Conservation (phyloP, 2,113 vertebrate genomes). For the Myotis lucifugus region DNA sequence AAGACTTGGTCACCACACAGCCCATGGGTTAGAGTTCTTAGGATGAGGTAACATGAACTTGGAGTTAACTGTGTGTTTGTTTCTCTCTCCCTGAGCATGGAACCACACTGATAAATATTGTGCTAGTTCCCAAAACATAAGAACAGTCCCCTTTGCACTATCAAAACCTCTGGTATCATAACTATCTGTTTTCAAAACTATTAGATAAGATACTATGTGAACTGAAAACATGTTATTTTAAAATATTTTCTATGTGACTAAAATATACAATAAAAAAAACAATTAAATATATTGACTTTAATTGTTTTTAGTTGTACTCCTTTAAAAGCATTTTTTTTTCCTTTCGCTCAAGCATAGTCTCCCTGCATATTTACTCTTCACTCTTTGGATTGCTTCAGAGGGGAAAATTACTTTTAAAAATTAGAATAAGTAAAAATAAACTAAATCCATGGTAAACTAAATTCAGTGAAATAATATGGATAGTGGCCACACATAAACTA, state of each 20-base stretch:
- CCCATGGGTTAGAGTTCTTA: rapidly evolving
- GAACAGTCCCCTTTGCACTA: rapidly evolving
- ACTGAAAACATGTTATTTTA: background rate
- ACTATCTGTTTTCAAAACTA: background rate
- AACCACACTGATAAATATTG: background rate
- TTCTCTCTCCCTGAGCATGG: too few species aligned
- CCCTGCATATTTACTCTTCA: conserved; percentile 39
- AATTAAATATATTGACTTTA: background rate
- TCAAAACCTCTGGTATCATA: background rate
- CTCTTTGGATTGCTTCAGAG: conserved; percentile 13
- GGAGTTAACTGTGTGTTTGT: background rate
- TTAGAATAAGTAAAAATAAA: background rate
- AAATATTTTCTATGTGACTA: background rate
- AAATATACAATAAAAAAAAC: background rate
- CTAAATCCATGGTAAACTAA: background rate
- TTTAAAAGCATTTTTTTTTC: background rate
- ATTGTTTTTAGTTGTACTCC: background rate
- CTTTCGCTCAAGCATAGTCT: background rate
- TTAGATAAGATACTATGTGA: background rate
- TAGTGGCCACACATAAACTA: background rate
- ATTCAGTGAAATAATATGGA: background rate
- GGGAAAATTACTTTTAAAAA: conserved; percentile 51
- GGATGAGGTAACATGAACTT: background rate
- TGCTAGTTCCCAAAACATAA: background rate
- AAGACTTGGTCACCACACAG: rapidly evolving